These are phyloP conservation scores for Pelagia noctiluca DNA, from an alignment of 30 jellyfish, hydroid and myxozoan species.

Conservation along the genomic window DNA sequence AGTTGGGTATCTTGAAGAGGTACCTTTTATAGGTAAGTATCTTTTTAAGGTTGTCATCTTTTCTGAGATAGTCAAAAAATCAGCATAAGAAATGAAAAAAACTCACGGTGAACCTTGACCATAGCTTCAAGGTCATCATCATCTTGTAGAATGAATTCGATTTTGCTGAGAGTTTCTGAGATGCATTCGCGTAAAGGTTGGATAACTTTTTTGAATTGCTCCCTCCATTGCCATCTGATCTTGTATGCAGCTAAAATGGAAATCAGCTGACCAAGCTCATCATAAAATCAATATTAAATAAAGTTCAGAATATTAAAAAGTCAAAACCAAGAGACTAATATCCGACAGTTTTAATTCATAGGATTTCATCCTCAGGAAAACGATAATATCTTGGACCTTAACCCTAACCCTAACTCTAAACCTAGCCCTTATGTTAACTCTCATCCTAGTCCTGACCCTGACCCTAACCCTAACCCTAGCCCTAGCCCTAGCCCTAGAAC, in stretches of 20 bases:
- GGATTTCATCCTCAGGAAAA: too few species aligned
- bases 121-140: constrained; percentile 18
- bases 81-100: not conserved
- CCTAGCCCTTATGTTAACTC: too few species aligned
- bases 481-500: too few species aligned
- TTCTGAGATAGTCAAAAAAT: too few species aligned
- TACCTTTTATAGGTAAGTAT: not conserved
- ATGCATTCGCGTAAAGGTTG: constrained; percentile 20
- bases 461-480: too few species aligned
- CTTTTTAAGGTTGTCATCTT: too few species aligned
- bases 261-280: not conserved
- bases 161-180: constrained; percentile 1
- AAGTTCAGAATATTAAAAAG: not conserved
- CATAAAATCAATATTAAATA: not conserved
- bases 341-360: too few species aligned
- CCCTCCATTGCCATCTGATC: constrained; percentile 64
- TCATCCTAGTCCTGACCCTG: too few species aligned
- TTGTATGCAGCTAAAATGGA: constrained; percentile 4
- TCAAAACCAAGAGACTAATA: too few species aligned
- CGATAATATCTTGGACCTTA: too few species aligned
- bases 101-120: constrained; percentile 38
- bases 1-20: too few species aligned
- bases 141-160: not conserved
- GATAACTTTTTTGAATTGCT: constrained; percentile 29
- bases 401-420: too few species aligned